phyloP scores from a whole-genome alignment of 2,797 vertebrate species.

The Hafferia zeledoni region DNA sequence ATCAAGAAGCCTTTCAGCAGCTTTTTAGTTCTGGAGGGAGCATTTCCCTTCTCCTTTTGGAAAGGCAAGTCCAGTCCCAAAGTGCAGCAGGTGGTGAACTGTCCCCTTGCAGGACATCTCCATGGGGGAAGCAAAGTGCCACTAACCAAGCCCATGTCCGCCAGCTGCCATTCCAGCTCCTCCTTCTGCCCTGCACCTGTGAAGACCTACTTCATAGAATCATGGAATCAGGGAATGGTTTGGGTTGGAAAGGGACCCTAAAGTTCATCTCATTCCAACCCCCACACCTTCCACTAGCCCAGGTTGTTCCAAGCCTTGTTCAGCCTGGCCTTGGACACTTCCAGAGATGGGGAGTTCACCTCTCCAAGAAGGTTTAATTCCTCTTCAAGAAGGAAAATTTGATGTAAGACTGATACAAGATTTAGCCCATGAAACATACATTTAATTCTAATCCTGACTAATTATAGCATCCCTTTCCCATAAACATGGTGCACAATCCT shows the following conservation, averaged over 20 bases:
- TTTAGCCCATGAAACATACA: not conserved
- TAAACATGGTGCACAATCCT: not conserved
- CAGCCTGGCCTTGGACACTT: not conserved
- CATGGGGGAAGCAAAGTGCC: not conserved
- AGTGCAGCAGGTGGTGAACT: accelerated
- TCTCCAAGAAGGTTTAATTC: not conserved
- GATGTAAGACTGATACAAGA: not conserved
- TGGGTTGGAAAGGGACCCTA: not conserved
- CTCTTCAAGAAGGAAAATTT: not conserved
- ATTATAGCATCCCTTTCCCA: not conserved
- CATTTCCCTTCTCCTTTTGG: not conserved
- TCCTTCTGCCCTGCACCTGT: not conserved
- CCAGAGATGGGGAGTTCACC: not conserved
- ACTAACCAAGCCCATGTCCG: accelerated
- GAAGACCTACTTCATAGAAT: not conserved
- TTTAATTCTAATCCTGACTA: not conserved
- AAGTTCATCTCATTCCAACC: not conserved
- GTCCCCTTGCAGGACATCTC: not conserved
- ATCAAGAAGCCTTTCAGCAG: not conserved
- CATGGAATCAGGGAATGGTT: not conserved
- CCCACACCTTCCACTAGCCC: not conserved
- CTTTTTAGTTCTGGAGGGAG: not conserved
- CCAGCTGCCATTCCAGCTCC: not conserved
- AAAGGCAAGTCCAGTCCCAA: not conserved
- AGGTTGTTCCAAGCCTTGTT: not conserved